Evolutionary conservation across 1,140 invertebrate species (phyloP), one percentile per base, ranked within the genome.

Genomic region (Drosophila ficusphila): DNA sequence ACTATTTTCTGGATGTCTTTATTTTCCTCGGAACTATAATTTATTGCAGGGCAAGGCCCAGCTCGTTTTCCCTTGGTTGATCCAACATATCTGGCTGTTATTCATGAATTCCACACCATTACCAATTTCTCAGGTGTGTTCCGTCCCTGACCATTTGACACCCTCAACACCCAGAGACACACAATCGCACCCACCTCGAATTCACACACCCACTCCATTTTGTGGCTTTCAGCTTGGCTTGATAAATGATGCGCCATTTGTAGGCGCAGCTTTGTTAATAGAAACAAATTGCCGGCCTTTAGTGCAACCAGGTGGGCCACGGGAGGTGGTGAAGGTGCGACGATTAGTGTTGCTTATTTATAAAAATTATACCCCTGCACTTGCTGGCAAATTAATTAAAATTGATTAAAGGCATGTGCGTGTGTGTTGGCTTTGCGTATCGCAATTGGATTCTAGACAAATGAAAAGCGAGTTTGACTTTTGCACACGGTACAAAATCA

Each of bases 231-330:
- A 69, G 48, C 27, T 52, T 18, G 54, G 38, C 75, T 79, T 85
- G 81, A 85, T 86, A 85, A 85, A 85, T 85, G 81, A 86, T 81
- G 71, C 47, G 49, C 68, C 70, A 85, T 85, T 85, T 86, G 81
- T 86, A 85, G 81, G 81, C 81, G 81, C 82, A 74, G 82, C 81
- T 76, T 76, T 68, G 82, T 86, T 88, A 86, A 86, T 86, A 86
- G 82, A 86, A 86, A 86, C 82, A 86, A 86, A 86, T 86, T 88
- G 82, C 85, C 70, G 73, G 67, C 34, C 62, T 77, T 47, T 71
- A 53, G 47, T 62, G 51, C 31, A 57, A 29, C 41, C 41, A 14
- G 47, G 21, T 44, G 46, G 29, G 29, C 12, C n/a, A 5, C 25
- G 34, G 31, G 51, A 39, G 36, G 31, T 14, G 9, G 33, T 8